Percentiles rank a stretch among this genome's conserved stretches.
Evolutionary conservation across 2,888 invertebrate genomes (phyloP).

Genomic region (Eupithecia centaureata): DNA sequence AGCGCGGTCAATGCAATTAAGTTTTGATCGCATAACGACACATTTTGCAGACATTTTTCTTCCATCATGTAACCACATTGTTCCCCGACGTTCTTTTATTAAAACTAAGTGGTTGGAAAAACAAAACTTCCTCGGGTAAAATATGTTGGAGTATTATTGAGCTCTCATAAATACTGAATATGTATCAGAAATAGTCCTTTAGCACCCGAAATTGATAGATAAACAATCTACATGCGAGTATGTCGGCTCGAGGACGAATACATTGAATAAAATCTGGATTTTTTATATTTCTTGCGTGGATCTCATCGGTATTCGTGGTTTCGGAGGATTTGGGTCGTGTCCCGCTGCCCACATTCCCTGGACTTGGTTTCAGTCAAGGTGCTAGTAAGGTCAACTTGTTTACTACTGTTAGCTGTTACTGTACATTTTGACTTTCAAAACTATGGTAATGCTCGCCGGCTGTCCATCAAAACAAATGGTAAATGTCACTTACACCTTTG

Average conservation of each 20-base stretch:
- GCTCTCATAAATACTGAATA: conserved; percentile 40
- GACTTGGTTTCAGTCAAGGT: conserved; percentile 55
- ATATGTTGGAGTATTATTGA: conserved; percentile 32
- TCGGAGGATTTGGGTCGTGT: conserved; percentile 52
- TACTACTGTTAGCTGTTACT: conserved; percentile 61
- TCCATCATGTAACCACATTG: conserved; percentile 38
- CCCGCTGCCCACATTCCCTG: conserved; percentile 47
- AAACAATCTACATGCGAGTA: conserved; percentile 41
- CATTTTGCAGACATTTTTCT: conserved; percentile 67
- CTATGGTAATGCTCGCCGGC: conserved; percentile 62
- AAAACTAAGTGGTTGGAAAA: conserved; percentile 22
- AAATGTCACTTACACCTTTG: background rate
- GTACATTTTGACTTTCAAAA: conserved; percentile 65
- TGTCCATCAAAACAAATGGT: conserved; percentile 48
- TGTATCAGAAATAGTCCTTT: conserved; percentile 37
- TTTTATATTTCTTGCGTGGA: conserved; percentile 46
- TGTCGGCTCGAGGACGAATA: conserved; percentile 35
- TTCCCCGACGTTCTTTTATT: conserved; percentile 35
- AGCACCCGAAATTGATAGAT: conserved; percentile 39
- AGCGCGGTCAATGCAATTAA: conserved; percentile 78
- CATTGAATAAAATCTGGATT: conserved; percentile 43
- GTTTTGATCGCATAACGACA: conserved; percentile 79
- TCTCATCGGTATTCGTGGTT: conserved; percentile 58
- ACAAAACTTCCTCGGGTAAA: conserved; percentile 27
- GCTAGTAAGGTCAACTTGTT: conserved; percentile 70